Base-by-base conservation (phyloP, 1,140 invertebrate genomes). In the Thaumetopoea pityocampa region DNA sequence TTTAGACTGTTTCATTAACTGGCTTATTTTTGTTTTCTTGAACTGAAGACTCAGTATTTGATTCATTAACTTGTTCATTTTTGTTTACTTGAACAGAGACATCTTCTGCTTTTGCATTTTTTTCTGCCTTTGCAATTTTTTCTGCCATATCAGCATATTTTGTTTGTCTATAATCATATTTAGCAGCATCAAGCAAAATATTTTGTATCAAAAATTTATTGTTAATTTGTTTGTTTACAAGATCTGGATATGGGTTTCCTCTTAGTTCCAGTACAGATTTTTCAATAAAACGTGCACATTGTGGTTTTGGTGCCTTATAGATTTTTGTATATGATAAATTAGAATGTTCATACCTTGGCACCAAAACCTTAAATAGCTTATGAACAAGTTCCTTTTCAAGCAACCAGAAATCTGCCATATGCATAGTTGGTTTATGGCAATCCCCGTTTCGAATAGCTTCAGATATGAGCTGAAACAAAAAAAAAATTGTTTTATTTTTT, bases 351-450 rank as follows among this genome's bases (percentile, higher is more conserved):
- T 89, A 98, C 33, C 94, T 85, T 5, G 95, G 95, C 10, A 91
- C 94, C 8, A 97, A 73, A 8, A 97, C 95, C 89, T 98, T 97
- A 60, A 98, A 98, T 20, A 98, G 77, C 86, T 98, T 98, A 58
- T 97, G 95, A 3, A 98, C 86, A 6, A 96, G 78, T 74, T 96
- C 92, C 66, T 97, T 97, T 55, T 98, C 96, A 33, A 91, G 55
- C 20, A 98, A 76, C 94, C 95, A 98, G 79, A 89, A 97, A 69
- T 94, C 90, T 9, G 95, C 95, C 69, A 93, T 84, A 56, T 96
- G 93, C 95, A 98, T 97, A 4, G 94, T 97, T 37, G 90, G 87
- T 67, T 88, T 89, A 61, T 97, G 91, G 17, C 87, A 87, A 67
- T 96, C 94, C 5, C 96, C 96, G 90, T 96, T 85, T 5, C 91